Conservation (phyloP, 2,113 vertebrate genomes). For the Bambusicola thoracicus region DNA sequence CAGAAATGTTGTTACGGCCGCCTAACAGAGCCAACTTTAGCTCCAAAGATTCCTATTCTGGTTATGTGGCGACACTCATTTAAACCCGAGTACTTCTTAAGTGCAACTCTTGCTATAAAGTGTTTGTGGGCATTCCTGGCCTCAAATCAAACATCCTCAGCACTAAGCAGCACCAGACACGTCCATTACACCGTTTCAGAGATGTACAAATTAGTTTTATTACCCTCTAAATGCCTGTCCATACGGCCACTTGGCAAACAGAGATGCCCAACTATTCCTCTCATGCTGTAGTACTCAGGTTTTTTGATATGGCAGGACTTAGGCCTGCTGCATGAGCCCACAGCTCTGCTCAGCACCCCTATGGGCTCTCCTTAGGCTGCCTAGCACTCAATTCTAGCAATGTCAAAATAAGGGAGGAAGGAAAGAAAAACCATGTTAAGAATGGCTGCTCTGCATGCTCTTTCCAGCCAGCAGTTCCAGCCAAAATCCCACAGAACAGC, state of each 20-base stretch:
- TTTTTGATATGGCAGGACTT: background rate
- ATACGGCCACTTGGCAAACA: background rate
- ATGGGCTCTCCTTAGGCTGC: background rate
- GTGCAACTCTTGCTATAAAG: conserved; percentile 13
- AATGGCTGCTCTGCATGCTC: rapidly evolving
- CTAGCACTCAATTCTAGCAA: background rate
- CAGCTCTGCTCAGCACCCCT: background rate
- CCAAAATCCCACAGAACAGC: background rate
- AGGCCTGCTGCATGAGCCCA: background rate
- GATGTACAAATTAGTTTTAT: background rate
- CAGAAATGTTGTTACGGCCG: conserved; percentile 7
- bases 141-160: conserved; percentile 29
- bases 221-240: background rate
- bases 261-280: background rate
- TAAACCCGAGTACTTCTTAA: conserved; percentile 34
- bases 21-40: conserved; percentile 1
- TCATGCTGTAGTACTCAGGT: background rate
- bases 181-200: background rate
- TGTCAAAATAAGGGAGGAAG: background rate
- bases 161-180: background rate
- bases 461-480: background rate
- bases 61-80: background rate
- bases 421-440: background rate
- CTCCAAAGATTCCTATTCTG: background rate
- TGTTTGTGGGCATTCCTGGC: conserved; percentile 42